phyloP scores from a whole-genome alignment of 2,888 invertebrate genomes.

The Eretmocerus hayati region DNA sequence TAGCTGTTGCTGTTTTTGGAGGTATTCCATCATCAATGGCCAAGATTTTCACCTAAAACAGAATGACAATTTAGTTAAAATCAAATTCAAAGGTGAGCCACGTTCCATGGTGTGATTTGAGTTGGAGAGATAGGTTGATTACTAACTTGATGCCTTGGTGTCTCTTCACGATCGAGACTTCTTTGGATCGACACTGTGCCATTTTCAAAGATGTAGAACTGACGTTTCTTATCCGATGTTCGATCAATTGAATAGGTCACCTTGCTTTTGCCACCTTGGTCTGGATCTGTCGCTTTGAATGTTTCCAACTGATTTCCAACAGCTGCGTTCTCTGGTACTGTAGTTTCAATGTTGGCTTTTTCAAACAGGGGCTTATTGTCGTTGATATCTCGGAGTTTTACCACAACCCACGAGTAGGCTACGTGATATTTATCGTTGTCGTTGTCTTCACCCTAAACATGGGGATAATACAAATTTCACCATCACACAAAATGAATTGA shows the following conservation, averaged over 20 bases:
- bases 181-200: constrained; percentile 93
- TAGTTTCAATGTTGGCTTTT: constrained; percentile 85
- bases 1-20: constrained; percentile 88
- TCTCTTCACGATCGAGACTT: constrained; percentile 87
- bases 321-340: constrained; percentile 86
- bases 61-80: background rate
- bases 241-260: constrained; percentile 88
- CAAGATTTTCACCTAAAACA: constrained; percentile 71
- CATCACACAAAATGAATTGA: constrained; percentile 1
- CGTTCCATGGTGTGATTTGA: too few species aligned
- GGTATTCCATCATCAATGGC: constrained; percentile 93
- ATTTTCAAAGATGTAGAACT: constrained; percentile 90
- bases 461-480: constrained; percentile 3
- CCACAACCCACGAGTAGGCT: constrained; percentile 91
- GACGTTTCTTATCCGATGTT: constrained; percentile 84
- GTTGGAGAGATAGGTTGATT: background rate
- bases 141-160: constrained; percentile 76
- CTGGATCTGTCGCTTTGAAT: constrained; percentile 92
- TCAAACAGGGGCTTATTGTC: constrained; percentile 96
- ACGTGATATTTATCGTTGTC: constrained; percentile 96
- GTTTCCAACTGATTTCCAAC: constrained; percentile 86
- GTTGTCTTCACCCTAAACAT: constrained; percentile 81
- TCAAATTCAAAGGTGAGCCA: too few species aligned
- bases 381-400: constrained; percentile 88
- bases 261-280: constrained; percentile 89